These are phyloP conservation scores for Synanthedon myopaeformis DNA, from an alignment of 2,888 invertebrate species.

Conservation along the genomic window DNA sequence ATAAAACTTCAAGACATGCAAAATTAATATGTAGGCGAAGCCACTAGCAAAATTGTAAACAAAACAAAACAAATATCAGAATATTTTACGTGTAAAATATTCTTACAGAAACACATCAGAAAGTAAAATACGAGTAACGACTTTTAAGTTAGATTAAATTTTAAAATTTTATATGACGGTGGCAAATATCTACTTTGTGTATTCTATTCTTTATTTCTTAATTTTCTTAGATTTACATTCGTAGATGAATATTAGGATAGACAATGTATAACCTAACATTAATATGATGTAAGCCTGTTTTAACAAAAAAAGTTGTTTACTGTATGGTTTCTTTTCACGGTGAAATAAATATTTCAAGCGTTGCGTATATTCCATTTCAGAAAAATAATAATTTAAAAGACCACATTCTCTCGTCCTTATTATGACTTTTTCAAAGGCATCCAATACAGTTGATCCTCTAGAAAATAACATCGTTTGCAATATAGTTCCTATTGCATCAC, in stretches of 20 bases:
- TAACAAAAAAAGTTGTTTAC: slow-evolving; percentile 13
- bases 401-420: slow-evolving; percentile 10
- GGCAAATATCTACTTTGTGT: too few relatives aligned
- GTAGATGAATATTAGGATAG: slow-evolving; percentile 14
- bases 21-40: too few relatives aligned
- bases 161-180: too few relatives aligned
- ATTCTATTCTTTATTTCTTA: background rate
- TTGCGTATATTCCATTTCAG: slow-evolving; percentile 9
- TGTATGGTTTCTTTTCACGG: background rate
- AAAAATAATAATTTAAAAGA: slow-evolving; percentile 10
- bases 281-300: slow-evolving; percentile 15
- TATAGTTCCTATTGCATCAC: slow-evolving; percentile 9
- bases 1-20: too few relatives aligned
- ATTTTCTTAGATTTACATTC: slow-evolving; percentile 6
- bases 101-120: too few relatives aligned
- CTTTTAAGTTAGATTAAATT: too few relatives aligned
- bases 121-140: too few relatives aligned
- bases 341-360: slow-evolving; percentile 13
- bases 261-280: slow-evolving; percentile 16
- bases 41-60: too few relatives aligned
- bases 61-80: too few relatives aligned
- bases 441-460: slow-evolving; percentile 19
- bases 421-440: slow-evolving; percentile 8
- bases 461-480: slow-evolving; percentile 20
- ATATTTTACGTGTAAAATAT: too few relatives aligned